Conservation (phyloP, 2,113 vertebrate genomes). For the Varanus komodoensis region DNA sequence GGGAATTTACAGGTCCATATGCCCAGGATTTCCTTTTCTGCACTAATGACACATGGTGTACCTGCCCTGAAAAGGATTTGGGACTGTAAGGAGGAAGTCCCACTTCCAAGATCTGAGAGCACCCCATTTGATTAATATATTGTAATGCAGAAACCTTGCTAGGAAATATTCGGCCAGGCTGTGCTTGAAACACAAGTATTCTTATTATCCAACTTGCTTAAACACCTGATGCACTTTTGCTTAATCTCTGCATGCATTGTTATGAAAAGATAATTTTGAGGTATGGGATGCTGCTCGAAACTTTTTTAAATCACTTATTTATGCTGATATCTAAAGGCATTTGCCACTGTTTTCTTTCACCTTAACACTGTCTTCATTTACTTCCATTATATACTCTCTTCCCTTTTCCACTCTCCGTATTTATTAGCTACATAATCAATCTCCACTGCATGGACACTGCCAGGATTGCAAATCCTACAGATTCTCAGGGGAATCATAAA, state of each 20-base stretch:
- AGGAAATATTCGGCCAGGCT: background rate
- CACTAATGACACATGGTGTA: background rate
- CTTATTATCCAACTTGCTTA: background rate
- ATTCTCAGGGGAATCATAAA: conserved; percentile 70
- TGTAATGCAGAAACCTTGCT: background rate
- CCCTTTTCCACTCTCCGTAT: conserved; percentile 59
- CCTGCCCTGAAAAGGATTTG: no score
- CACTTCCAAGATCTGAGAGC: background rate
- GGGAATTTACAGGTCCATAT: background rate
- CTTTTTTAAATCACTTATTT: conserved; percentile 18
- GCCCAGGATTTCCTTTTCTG: background rate
- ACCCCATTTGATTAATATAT: background rate
- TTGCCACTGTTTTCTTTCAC: conserved; percentile 41
- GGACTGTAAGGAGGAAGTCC: background rate
- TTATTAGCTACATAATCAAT: conserved; percentile 73
- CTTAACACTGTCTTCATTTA: conserved; percentile 53
- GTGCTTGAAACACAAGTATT: background rate
- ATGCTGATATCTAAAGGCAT: conserved; percentile 28
- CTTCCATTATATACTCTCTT: conserved; percentile 60
- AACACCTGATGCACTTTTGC: background rate
- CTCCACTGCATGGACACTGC: conserved; percentile 54
- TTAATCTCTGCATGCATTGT: background rate
- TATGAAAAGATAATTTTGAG: background rate
- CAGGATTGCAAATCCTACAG: conserved; percentile 68
- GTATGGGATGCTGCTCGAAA: background rate